Conservation (phyloP, 2,888 invertebrate species). For the Campoplex nolae region DNA sequence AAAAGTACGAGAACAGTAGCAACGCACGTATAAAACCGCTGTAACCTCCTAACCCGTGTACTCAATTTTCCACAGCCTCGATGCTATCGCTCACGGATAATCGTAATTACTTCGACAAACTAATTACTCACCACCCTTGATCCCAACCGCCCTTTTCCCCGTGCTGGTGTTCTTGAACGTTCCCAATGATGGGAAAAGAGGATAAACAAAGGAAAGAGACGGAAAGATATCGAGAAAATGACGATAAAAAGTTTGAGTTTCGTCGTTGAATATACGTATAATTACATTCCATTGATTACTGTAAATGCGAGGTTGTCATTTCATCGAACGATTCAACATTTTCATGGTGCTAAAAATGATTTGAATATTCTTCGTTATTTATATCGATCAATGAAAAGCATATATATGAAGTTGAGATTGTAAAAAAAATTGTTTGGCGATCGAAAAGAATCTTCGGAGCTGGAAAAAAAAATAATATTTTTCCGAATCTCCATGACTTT, state of each 20-base stretch:
- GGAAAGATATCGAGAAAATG: background rate
- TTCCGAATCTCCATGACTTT: no score
- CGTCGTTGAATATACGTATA: background rate
- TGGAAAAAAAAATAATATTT: no score
- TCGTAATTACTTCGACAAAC: constrained; percentile 70
- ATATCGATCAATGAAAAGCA: no score
- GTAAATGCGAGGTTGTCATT: no score
- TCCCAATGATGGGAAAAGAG: constrained; percentile 20
- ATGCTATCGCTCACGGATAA: constrained; percentile 66
- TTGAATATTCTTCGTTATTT: no score
- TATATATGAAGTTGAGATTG: no score
- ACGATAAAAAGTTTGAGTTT: constrained; percentile 18
- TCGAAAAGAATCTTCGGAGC: no score
- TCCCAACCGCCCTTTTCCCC: background rate
- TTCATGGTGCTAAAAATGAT: no score
- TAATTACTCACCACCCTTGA: constrained; percentile 59
- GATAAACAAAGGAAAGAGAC: background rate
- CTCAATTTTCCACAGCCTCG: constrained; percentile 59
- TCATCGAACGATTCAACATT: background rate
- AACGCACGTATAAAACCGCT: constrained; percentile 24
- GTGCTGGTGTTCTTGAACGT: background rate
- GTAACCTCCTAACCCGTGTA: constrained; percentile 39
- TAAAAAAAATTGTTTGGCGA: no score
- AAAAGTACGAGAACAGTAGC: constrained; percentile 23
- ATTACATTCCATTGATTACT: no score